Conservation (phyloP, 2,113 vertebrate species). For the Otolemur garnettii region DNA sequence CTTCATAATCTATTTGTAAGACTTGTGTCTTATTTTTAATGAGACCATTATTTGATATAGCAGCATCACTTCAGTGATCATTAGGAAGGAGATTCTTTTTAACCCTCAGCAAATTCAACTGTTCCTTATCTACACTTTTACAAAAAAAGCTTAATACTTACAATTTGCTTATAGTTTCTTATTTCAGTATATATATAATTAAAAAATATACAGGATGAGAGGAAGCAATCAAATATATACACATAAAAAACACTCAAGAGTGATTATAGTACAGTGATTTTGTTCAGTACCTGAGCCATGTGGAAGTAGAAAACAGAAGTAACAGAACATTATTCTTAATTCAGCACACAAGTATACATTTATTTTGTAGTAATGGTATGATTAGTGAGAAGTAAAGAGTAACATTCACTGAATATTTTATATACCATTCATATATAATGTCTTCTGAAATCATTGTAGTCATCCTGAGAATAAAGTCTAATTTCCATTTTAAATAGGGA, state of each 20-base stretch:
- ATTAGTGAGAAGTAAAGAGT: background rate
- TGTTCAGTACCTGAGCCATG: background rate
- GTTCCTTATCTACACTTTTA: background rate
- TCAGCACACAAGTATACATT: background rate
- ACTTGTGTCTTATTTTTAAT: background rate
- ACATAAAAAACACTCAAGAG: background rate
- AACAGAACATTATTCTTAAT: background rate
- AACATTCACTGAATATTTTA: background rate
- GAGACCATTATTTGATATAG: slow-evolving; percentile 28
- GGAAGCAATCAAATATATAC: background rate
- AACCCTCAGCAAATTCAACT: background rate
- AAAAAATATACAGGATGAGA: background rate
- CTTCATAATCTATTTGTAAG: background rate
- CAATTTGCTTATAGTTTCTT: background rate
- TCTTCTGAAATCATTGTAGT: background rate
- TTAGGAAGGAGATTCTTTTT: background rate
- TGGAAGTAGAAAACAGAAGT: background rate
- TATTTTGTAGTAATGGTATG: background rate
- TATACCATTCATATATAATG: background rate
- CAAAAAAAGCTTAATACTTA: background rate
- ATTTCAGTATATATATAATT: background rate
- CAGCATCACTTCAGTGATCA: background rate
- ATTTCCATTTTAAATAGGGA: background rate
- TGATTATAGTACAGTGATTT: background rate
- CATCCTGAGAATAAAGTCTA: background rate